phyloP scores from a whole-genome alignment of 2,888 invertebrate species.

The Lithophane ornitopus region DNA sequence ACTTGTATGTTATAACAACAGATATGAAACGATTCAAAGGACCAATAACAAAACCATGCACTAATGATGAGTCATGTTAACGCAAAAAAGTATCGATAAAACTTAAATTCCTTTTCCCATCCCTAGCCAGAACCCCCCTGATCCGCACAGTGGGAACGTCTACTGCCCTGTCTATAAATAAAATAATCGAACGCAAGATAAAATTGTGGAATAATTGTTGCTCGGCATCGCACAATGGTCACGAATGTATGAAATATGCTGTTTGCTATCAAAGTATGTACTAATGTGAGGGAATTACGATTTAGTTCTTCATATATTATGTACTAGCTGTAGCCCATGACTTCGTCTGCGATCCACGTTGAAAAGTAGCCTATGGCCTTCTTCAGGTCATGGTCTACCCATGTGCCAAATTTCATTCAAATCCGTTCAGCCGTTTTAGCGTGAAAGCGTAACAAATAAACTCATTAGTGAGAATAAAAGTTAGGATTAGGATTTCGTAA shows the following conservation, averaged over 20 bases:
- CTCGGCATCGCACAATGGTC: conserved; percentile 55
- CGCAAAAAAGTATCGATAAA: conserved; percentile 42
- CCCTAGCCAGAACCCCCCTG: conserved; percentile 64
- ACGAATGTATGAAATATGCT: conserved; percentile 46
- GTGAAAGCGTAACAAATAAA: too few species aligned
- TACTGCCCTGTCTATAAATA: conserved; percentile 80
- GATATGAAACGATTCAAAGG: not conserved
- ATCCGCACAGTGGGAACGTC: conserved; percentile 78
- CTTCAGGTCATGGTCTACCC: too few species aligned
- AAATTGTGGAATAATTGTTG: conserved; percentile 85
- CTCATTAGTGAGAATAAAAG: too few species aligned
- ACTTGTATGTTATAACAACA: not conserved
- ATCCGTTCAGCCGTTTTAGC: too few species aligned
- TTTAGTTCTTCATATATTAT: not conserved
- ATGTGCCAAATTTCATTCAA: too few species aligned
- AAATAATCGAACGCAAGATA: conserved; percentile 82
- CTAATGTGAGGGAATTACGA: conserved; percentile 22
- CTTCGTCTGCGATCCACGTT: too few species aligned
- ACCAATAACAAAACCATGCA: not conserved
- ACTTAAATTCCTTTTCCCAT: conserved; percentile 46
- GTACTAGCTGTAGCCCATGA: too few species aligned
- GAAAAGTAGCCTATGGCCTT: too few species aligned
- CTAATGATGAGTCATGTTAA: not conserved
- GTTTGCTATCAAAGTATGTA: conserved; percentile 12
- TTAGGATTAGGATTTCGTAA: too few species aligned